These are phyloP conservation scores for Protodeltote pygarga DNA, from an alignment of 2,888 invertebrate species.

Conservation along the genomic window DNA sequence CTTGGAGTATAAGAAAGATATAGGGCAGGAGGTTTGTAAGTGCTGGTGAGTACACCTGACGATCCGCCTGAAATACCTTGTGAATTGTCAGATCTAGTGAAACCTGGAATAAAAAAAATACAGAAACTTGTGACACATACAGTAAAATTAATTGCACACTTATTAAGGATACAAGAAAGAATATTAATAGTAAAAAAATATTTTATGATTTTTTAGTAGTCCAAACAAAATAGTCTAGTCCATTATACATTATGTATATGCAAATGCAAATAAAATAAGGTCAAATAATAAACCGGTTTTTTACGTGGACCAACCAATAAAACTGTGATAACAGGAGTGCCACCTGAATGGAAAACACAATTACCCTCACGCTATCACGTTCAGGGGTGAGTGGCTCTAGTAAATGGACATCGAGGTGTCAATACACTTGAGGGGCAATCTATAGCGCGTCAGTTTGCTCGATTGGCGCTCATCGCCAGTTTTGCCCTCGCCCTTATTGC, in stretches of 20 bases:
- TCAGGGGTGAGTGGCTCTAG: constrained; percentile 52
- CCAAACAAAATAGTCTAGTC: constrained; percentile 10
- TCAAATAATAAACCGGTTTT: constrained; percentile 36
- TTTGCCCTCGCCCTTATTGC: constrained; percentile 45
- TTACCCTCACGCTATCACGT: constrained; percentile 51
- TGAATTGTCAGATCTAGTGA: not conserved
- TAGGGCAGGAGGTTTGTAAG: constrained; percentile 13
- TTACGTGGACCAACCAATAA: constrained; percentile 38
- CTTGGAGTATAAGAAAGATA: constrained; percentile 22
- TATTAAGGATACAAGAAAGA: too few species aligned
- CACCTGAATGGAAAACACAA: constrained; percentile 51
- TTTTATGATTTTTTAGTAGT: too few species aligned
- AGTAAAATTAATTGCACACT: not conserved
- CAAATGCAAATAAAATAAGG: too few species aligned
- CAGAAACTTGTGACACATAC: not conserved
- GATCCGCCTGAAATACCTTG: constrained; percentile 1
- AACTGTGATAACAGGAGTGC: constrained; percentile 44
- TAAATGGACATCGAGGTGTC: constrained; percentile 56
- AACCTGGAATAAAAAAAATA: constrained; percentile 11
- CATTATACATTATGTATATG: too few species aligned
- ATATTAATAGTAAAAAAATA: too few species aligned
- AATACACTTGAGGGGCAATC: constrained; percentile 53
- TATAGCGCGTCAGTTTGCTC: constrained; percentile 48
- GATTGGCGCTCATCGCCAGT: constrained; percentile 38
- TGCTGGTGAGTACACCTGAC: constrained; percentile 6